Evolutionary conservation across 2,113 vertebrate genomes (phyloP).

Genomic region (Gopherus flavomarginatus): DNA sequence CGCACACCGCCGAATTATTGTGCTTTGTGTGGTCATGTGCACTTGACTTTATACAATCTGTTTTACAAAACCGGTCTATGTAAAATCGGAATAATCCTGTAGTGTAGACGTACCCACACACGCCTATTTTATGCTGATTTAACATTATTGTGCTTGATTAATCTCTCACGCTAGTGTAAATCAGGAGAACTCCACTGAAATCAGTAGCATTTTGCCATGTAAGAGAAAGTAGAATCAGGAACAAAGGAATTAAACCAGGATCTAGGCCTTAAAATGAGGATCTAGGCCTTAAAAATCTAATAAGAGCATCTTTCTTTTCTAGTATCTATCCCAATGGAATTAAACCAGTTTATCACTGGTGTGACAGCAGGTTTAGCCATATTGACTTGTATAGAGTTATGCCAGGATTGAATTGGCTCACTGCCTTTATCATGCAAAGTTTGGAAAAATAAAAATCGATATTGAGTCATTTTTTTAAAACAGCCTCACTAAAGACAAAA

Average conservation of each 20-base stretch:
- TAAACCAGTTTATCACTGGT: neutral
- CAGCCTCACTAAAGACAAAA: neutral
- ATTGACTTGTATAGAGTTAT: accelerated
- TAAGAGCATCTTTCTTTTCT: neutral
- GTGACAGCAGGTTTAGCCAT: neutral
- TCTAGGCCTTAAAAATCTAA: neutral
- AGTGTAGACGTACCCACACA: too few species aligned
- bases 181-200: neutral
- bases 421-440: neutral
- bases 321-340: neutral
- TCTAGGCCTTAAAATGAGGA: neutral
- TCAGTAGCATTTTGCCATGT: neutral
- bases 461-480: neutral
- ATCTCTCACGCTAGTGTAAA: accelerated
- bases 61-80: too few species aligned
- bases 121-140: neutral
- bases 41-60: too few species aligned
- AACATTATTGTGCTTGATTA: neutral
- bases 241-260: neutral
- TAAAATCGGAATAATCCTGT: too few species aligned
- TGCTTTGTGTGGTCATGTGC: too few species aligned
- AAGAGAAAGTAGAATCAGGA: neutral
- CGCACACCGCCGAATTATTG: too few species aligned
- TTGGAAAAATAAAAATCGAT: neutral
- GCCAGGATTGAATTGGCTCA: neutral